A percentile compares a stretch with the other conserved stretches of the same genome.
Conservation (phyloP, 2,797 vertebrate genomes). For the Manis crassicaudata region DNA sequence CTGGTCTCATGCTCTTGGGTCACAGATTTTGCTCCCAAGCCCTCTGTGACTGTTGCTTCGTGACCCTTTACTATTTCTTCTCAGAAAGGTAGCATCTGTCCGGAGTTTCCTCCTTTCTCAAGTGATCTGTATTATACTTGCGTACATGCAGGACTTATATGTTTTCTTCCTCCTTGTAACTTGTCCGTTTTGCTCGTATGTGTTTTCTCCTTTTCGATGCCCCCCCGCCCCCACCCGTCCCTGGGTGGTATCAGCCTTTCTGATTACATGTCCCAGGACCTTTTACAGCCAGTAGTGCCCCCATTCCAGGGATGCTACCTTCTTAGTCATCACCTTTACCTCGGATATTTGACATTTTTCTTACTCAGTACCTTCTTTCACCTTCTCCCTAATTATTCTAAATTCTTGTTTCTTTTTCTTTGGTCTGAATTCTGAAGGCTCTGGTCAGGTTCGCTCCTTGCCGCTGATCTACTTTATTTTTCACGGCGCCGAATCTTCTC, state of each 20-base stretch:
- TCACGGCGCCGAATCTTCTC: fast-evolving
- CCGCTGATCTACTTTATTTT: neutral
- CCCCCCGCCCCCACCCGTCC: neutral
- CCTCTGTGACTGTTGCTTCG: neutral
- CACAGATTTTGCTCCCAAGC: neutral
- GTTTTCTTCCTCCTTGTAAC: neutral
- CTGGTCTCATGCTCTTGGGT: neutral
- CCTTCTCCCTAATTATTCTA: neutral
- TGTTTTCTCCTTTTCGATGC: neutral
- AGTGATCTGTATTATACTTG: neutral
- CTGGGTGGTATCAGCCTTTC: neutral
- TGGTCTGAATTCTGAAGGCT: neutral
- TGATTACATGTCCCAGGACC: no score
- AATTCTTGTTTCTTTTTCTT: neutral
- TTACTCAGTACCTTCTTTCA: neutral
- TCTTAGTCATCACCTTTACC: neutral
- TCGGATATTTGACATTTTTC: neutral
- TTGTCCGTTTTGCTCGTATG: neutral
- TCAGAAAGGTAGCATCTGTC: neutral
- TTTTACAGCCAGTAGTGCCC: neutral
- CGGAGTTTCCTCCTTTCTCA: neutral
- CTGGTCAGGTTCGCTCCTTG: no score
- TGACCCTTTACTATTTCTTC: neutral
- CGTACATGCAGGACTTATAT: neutral
- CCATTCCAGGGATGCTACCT: neutral